phyloP scores from a whole-genome alignment of 2,797 vertebrate genomes.

The Zonotrichia albicollis region DNA sequence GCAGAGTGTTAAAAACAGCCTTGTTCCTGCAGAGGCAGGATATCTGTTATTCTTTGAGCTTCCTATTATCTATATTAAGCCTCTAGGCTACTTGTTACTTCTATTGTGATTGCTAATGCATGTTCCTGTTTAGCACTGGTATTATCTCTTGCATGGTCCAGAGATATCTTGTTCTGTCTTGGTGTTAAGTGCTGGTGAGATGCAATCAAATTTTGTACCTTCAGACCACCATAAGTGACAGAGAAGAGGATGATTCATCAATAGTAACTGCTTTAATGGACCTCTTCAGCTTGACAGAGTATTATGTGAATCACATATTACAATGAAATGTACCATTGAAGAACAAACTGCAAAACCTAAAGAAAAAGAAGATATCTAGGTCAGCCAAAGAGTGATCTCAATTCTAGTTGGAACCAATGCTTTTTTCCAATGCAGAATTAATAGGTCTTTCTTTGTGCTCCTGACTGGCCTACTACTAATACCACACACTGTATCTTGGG shows the following conservation, averaged over 20 bases:
- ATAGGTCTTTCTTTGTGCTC: background rate
- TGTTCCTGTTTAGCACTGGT: background rate
- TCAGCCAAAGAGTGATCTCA: background rate
- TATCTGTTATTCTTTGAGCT: slow-evolving; percentile 13
- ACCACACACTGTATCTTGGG: background rate
- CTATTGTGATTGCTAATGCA: slow-evolving; percentile 20
- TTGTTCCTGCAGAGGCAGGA: background rate
- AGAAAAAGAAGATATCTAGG: background rate
- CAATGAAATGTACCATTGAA: background rate
- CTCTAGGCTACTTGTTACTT: slow-evolving; percentile 40
- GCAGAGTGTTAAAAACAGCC: background rate
- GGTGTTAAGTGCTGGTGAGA: background rate
- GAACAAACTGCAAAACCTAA: background rate
- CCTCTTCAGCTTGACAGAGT: slow-evolving; percentile 11
- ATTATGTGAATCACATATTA: background rate
- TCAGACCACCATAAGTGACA: background rate
- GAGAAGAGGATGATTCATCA: slow-evolving; percentile 29
- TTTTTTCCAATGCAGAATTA: background rate
- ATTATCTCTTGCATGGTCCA: background rate
- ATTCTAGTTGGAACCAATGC: background rate
- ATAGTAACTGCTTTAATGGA: slow-evolving; percentile 24
- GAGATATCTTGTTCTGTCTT: background rate
- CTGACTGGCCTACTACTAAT: background rate
- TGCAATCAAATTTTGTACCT: slow-evolving; percentile 54
- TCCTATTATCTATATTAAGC: slow-evolving; percentile 40